Percentiles rank a stretch among this genome's conserved stretches.
Evolutionary conservation across 92 coral and sea anemone species (phyloP).

Genomic region (Galaxea fascicularis): DNA sequence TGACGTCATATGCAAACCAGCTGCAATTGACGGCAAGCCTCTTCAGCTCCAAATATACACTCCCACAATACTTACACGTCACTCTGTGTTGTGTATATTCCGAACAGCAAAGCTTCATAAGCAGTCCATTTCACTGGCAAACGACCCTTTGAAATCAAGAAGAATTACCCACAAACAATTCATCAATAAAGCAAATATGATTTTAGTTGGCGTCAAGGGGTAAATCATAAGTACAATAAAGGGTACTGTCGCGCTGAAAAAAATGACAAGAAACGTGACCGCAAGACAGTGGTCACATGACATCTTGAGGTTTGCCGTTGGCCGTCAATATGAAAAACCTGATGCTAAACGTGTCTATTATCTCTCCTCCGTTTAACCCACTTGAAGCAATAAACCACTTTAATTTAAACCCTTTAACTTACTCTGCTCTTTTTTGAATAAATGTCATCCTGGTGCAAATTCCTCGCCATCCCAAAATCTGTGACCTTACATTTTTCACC

Average conservation of each 20-base stretch:
- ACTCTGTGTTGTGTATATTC: conserved; percentile 77
- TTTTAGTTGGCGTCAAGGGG: too few relatives aligned
- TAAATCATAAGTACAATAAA: too few relatives aligned
- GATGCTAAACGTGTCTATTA: too few relatives aligned
- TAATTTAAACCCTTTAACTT: background rate
- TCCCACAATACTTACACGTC: conserved; percentile 86
- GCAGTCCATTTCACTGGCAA: conserved; percentile 85
- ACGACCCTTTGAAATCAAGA: conserved; percentile 51
- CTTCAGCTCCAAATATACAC: too few relatives aligned
- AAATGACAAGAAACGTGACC: too few relatives aligned
- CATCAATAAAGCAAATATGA: background rate
- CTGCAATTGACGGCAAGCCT: too few relatives aligned
- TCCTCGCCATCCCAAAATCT: conserved; percentile 76
- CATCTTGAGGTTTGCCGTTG: too few relatives aligned
- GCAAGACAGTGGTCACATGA: too few relatives aligned
- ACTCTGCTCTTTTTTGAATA: conserved; percentile 45
- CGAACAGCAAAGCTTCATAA: conserved; percentile 73
- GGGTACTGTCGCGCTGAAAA: too few relatives aligned
- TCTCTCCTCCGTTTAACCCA: background rate
- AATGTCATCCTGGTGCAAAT: conserved; percentile 39
- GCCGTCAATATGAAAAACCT: too few relatives aligned
- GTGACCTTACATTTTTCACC: conserved; percentile 70
- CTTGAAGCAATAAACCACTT: background rate
- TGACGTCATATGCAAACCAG: too few relatives aligned
- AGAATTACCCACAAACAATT: too few relatives aligned